Percentiles rank a stretch among this genome's conserved stretches.
Conservation (phyloP, 2,797 vertebrate species). For the Jordanella pulchra region DNA sequence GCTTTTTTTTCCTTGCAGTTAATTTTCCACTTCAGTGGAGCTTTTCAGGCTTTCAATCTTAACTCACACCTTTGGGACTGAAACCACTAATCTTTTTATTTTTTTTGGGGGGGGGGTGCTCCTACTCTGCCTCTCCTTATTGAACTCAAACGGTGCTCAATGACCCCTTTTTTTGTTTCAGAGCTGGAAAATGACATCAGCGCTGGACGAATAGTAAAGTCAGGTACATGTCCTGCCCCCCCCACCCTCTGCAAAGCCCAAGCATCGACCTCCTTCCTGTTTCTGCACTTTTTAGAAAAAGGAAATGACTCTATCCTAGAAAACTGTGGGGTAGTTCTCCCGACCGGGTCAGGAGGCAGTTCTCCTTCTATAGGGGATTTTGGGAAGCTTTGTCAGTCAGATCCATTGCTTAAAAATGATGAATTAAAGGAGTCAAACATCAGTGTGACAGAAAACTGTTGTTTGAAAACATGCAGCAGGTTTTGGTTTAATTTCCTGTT, state of each 20-base stretch:
- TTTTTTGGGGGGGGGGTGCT: not conserved
- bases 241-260: slow-evolving; percentile 30
- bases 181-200: slow-evolving; percentile 73
- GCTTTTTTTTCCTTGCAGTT: slow-evolving; percentile 37
- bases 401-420: not conserved
- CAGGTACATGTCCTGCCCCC: slow-evolving; percentile 76
- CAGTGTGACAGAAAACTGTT: no score
- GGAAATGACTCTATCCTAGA: slow-evolving; percentile 12
- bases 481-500: no score
- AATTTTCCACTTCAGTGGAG: slow-evolving; percentile 58
- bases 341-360: slow-evolving; percentile 7
- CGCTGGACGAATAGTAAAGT: slow-evolving; percentile 77
- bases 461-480: no score
- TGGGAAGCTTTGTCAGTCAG: not conserved
- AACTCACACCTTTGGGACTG: slow-evolving; percentile 49
- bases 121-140: slow-evolving; percentile 42
- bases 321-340: slow-evolving; percentile 32
- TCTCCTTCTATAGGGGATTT: not conserved
- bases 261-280: slow-evolving; percentile 20
- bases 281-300: slow-evolving; percentile 8
- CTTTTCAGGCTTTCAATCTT: slow-evolving; percentile 36
- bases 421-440: not conserved
- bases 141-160: slow-evolving; percentile 59
- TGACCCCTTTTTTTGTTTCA: slow-evolving; percentile 80
- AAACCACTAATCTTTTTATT: slow-evolving; percentile 58